phyloP scores from a whole-genome alignment of 2,797 vertebrate genomes.

The Sebastes vulpes region DNA sequence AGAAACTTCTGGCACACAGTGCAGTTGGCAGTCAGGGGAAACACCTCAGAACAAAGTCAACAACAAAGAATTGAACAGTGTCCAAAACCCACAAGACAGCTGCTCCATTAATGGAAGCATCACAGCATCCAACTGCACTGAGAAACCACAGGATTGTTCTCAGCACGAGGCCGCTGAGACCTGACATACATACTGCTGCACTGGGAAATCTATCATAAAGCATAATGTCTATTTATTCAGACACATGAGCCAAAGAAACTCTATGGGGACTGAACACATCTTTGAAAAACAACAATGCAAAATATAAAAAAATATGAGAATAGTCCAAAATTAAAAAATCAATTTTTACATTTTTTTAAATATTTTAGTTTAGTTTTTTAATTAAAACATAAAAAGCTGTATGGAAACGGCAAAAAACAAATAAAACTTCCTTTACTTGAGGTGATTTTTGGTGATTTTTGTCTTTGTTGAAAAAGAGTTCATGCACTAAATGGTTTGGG shows the following conservation, averaged over 20 bases:
- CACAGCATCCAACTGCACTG: neutral
- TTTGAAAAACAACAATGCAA: neutral
- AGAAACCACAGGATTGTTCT: constrained; percentile 11
- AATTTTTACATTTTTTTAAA: neutral
- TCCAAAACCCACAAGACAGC: constrained; percentile 33
- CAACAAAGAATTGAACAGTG: constrained; percentile 30
- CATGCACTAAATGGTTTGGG: too few species aligned
- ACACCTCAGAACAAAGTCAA: constrained; percentile 30
- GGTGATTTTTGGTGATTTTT: too few species aligned
- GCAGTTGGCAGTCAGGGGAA: constrained; percentile 10
- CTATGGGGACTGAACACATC: neutral
- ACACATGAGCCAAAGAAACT: neutral
- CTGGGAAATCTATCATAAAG: neutral
- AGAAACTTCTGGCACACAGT: neutral
- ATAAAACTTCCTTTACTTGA: too few species aligned
- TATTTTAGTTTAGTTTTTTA: neutral
- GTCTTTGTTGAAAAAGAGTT: too few species aligned
- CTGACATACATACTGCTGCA: neutral
- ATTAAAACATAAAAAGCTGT: too few species aligned
- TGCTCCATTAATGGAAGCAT: constrained; percentile 10
- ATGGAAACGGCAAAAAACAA: too few species aligned
- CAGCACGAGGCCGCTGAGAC: neutral
- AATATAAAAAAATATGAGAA: neutral
- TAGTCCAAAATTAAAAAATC: neutral
- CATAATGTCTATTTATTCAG: neutral